A percentile compares a stretch with the other conserved stretches of the same genome.
These are phyloP conservation scores for Coptodon bakossiorum DNA, from an alignment of 2,113 vertebrate genomes.

Conservation along the genomic window DNA sequence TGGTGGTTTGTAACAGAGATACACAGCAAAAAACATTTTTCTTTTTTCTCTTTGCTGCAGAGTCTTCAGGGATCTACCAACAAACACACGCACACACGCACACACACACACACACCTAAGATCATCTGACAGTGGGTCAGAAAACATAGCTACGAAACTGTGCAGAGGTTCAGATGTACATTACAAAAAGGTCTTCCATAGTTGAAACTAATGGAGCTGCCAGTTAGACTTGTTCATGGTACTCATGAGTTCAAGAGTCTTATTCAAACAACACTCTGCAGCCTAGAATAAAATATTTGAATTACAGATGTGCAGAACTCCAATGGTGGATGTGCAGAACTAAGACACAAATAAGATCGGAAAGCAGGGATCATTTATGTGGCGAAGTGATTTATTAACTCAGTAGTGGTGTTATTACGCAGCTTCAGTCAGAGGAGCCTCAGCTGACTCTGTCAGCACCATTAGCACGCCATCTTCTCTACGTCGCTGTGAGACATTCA, in stretches of 20 bases:
- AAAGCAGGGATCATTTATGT: neutral
- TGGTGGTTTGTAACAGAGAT: constrained; percentile 6
- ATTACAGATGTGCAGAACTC: neutral
- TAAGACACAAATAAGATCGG: neutral
- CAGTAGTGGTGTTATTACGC: neutral
- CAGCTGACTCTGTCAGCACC: neutral
- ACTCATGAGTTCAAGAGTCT: neutral
- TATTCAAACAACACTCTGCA: neutral
- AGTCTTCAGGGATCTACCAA: neutral
- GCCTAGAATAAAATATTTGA: neutral
- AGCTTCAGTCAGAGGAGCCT: neutral
- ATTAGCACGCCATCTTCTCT: neutral
- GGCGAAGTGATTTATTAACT: neutral
- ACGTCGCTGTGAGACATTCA: neutral
- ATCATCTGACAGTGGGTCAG: neutral
- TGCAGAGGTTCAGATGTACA: neutral
- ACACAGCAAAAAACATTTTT: neutral
- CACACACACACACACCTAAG: neutral
- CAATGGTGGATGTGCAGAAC: neutral
- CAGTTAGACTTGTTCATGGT: neutral
- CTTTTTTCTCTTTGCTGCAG: constrained; percentile 4
- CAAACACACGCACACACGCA: neutral
- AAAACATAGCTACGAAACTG: neutral
- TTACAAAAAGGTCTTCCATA: neutral
- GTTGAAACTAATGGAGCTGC: neutral